phyloP scores from a whole-genome alignment of 2,888 invertebrate genomes.

The Sympetrum striolatum region DNA sequence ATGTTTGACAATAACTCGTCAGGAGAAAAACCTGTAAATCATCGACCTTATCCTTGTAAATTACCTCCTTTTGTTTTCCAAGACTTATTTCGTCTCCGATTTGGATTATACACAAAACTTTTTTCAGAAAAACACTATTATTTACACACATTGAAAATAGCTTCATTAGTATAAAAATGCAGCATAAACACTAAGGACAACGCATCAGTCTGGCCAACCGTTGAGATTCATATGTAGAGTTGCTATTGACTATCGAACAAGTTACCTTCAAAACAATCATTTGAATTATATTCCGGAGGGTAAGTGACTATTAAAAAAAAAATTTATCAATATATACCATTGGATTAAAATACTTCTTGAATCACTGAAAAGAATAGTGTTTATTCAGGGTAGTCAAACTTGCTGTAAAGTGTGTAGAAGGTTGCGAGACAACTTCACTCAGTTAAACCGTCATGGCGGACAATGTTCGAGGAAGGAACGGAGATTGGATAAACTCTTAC shows the following conservation, averaged over 20 bases:
- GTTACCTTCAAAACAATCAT: background rate
- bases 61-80: too few species aligned
- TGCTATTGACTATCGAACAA: background rate
- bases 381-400: background rate
- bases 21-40: too few species aligned
- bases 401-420: background rate
- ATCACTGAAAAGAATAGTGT: background rate
- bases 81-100: too few species aligned
- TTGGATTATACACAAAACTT: background rate
- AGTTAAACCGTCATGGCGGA: conserved; percentile 38
- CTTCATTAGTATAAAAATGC: background rate
- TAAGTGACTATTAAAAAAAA: background rate
- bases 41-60: too few species aligned
- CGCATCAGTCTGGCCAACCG: background rate
- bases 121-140: background rate
- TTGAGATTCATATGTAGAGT: background rate
- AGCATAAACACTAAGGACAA: conserved; percentile 28
- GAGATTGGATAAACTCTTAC: conserved; percentile 40
- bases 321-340: background rate
- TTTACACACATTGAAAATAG: background rate
- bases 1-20: too few species aligned
- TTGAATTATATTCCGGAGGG: too few species aligned
- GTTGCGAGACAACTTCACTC: conserved; percentile 25
- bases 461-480: conserved; percentile 36
- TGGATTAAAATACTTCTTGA: background rate